Evolutionary conservation across 2,888 invertebrate genomes (phyloP).

Genomic region (Athalia rosae): DNA sequence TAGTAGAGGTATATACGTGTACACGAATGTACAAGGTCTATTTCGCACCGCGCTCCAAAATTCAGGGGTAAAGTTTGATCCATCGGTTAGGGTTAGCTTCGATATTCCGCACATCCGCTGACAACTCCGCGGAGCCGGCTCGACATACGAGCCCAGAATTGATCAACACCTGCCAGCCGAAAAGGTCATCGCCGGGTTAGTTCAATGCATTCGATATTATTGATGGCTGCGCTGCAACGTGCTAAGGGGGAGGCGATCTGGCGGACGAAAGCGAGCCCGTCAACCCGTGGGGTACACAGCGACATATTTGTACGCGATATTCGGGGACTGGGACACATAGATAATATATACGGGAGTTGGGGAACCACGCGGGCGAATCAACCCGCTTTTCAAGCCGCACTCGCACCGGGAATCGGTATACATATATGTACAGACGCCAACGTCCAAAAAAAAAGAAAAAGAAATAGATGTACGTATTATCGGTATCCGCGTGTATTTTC

Average conservation of each 20-base stretch:
- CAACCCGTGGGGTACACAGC: neutral
- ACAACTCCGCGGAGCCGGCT: neutral
- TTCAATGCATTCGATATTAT: constrained; percentile 41
- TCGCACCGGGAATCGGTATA: no score
- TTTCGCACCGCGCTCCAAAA: constrained; percentile 12
- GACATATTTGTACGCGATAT: no score
- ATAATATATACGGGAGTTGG: no score
- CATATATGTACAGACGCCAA: no score
- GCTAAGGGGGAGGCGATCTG: neutral
- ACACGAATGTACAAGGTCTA: neutral
- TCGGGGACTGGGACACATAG: no score
- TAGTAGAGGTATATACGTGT: neutral
- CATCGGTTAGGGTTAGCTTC: neutral
- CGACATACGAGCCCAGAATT: neutral
- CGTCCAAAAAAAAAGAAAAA: no score
- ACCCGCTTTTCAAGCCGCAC: no score
- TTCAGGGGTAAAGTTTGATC: constrained; percentile 36
- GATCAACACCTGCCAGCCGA: constrained; percentile 34
- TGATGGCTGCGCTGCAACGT: constrained; percentile 8
- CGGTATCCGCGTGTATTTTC: no score
- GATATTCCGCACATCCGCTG: neutral
- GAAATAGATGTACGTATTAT: no score
- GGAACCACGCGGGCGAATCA: no score
- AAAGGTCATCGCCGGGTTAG: constrained; percentile 14
- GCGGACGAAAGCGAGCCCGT: constrained; percentile 3